phyloP scores from a whole-genome alignment of 2,888 invertebrate species.

The Zhengitettix transpicula region DNA sequence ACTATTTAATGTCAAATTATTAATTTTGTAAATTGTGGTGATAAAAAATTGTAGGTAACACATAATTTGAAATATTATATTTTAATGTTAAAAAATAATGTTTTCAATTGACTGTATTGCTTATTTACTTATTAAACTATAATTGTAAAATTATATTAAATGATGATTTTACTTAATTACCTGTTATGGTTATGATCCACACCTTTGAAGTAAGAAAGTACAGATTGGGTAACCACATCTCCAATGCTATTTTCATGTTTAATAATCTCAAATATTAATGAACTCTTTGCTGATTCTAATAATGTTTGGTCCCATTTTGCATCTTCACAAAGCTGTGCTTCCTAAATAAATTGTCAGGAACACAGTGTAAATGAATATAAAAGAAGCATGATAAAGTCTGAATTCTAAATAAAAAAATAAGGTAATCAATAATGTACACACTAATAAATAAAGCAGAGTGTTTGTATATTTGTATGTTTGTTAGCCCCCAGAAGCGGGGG shows the following conservation, averaged over 20 bases:
- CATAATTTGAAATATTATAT: no score
- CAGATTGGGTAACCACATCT: conserved; percentile 50
- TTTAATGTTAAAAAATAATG: no score
- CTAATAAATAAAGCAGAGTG: no score
- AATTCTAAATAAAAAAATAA: background rate
- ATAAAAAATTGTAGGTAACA: no score
- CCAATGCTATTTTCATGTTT: conserved; percentile 64
- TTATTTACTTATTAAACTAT: no score
- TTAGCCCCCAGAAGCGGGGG: no score
- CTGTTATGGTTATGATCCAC: conserved; percentile 12
- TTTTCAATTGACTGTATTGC: no score
- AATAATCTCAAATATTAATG: conserved; percentile 73
- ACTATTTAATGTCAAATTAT: no score
- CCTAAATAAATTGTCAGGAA: conserved; percentile 24
- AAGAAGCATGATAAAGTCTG: conserved; percentile 1
- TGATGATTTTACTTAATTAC: background rate
- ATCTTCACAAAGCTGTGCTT: conserved; percentile 39
- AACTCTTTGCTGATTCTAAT: conserved; percentile 69
- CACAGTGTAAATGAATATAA: background rate
- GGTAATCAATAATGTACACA: no score
- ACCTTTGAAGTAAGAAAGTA: conserved; percentile 49
- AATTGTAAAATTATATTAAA: no score
- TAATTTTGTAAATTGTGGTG: no score
- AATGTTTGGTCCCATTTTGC: conserved; percentile 52
- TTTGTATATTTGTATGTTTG: no score